Percentiles rank a stretch among this genome's conserved stretches.
Evolutionary conservation across 2,888 invertebrate species (phyloP).

Genomic region (Drosophila formosana): DNA sequence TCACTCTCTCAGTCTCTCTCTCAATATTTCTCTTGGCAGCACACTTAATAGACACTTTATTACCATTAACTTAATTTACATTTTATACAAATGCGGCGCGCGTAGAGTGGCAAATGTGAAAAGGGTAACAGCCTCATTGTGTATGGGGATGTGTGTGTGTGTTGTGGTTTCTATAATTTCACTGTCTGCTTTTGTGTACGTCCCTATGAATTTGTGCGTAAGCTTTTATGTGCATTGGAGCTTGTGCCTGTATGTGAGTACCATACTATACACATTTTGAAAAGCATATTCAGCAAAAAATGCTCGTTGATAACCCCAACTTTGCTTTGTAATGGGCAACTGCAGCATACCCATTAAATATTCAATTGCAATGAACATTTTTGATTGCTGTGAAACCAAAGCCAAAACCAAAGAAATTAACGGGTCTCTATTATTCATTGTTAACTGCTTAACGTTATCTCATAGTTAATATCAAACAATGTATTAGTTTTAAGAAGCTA

Average conservation of each 20-base stretch:
- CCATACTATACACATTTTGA: constrained; percentile 2
- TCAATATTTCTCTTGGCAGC: constrained; percentile 37
- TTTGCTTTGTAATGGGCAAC: background rate
- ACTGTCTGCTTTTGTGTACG: constrained; percentile 5
- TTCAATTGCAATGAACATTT: background rate
- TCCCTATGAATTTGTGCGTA: background rate
- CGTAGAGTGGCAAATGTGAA: constrained; percentile 54
- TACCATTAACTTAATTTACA: constrained; percentile 76
- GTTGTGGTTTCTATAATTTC: constrained; percentile 5
- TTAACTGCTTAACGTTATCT: too few relatives aligned
- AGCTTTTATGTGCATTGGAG: constrained; percentile 9
- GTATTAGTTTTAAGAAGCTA: too few relatives aligned
- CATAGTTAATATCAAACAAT: too few relatives aligned
- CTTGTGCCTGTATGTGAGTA: constrained; percentile 14
- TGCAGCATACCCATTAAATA: constrained; percentile 11
- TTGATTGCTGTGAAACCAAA: too few relatives aligned
- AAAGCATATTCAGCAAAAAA: constrained; percentile 34
- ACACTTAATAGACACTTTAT: constrained; percentile 77
- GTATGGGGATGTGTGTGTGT: constrained; percentile 13
- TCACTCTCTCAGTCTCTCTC: constrained; percentile 7
- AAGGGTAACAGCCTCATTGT: constrained; percentile 52
- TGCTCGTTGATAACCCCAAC: background rate
- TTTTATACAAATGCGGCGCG: constrained; percentile 71
- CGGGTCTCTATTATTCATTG: too few relatives aligned
- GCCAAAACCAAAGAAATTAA: too few relatives aligned